These are phyloP conservation scores for Bufotes viridis DNA, from an alignment of 2,797 vertebrate genomes.

Conservation along the genomic window DNA sequence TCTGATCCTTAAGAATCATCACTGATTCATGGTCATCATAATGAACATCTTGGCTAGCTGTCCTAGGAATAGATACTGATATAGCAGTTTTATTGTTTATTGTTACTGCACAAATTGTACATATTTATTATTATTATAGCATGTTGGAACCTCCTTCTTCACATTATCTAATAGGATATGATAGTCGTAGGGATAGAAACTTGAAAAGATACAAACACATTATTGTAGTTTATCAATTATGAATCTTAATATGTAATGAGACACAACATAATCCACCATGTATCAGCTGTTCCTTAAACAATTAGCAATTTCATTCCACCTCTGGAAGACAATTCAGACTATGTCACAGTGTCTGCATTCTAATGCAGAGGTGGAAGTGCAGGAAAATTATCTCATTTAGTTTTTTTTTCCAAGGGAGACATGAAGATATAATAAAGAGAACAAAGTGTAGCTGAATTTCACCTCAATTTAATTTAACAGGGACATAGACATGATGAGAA, in stretches of 20 bases:
- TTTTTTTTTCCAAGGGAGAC: conserved; percentile 4
- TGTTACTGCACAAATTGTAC: not conserved
- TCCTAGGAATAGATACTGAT: not conserved
- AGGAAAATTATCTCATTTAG: conserved; percentile 44
- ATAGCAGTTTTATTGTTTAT: not conserved
- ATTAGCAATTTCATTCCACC: conserved; percentile 15
- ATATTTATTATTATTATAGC: not conserved
- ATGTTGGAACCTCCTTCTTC: not conserved
- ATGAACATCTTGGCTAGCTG: not conserved
- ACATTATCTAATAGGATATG: not conserved
- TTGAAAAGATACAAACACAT: not conserved
- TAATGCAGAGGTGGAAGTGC: conserved; percentile 33
- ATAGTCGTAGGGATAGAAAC: not conserved
- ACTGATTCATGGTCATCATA: not conserved
- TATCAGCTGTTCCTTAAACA: not conserved
- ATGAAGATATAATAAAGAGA: conserved; percentile 34
- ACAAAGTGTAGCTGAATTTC: conserved; percentile 28
- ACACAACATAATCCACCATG: not conserved
- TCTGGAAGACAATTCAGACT: conserved; percentile 10
- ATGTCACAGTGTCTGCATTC: conserved; percentile 36
- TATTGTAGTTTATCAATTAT: not conserved
- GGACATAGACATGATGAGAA: conserved; percentile 25
- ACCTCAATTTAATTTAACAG: conserved; percentile 47
- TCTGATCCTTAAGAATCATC: not conserved
- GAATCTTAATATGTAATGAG: not conserved